Percentiles rank a stretch among this genome's conserved stretches.
These are phyloP conservation scores for Pseudomyrmex sp. DNA, from an alignment of 1,140 invertebrate species.

Conservation along the genomic window DNA sequence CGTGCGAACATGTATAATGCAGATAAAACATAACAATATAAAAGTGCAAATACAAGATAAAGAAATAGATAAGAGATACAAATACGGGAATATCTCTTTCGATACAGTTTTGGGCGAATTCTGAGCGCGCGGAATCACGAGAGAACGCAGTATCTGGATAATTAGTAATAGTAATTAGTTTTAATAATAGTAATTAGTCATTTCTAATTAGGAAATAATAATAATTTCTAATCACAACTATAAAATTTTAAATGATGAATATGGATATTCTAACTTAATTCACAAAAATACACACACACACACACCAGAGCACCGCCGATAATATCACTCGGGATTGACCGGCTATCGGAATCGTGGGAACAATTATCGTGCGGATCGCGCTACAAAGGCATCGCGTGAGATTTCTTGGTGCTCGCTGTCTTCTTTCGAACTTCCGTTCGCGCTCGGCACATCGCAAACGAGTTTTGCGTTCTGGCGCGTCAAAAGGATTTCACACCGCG, in stretches of 20 bases:
- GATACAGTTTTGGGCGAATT: background rate
- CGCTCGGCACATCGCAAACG: constrained; percentile 30
- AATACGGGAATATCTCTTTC: background rate
- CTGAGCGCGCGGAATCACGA: too few relatives aligned
- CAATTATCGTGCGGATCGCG: constrained; percentile 23
- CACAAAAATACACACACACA: too few relatives aligned
- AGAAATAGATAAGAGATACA: constrained; percentile 38
- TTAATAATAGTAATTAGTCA: too few relatives aligned
- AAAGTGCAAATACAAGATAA: constrained; percentile 36
- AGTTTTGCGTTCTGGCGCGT: constrained; percentile 39
- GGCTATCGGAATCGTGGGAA: constrained; percentile 39
- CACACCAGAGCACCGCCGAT: background rate
- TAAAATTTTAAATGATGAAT: too few relatives aligned
- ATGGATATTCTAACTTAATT: too few relatives aligned
- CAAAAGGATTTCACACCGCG: constrained; percentile 52
- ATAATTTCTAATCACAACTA: too few relatives aligned
- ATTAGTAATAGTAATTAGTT: too few relatives aligned
- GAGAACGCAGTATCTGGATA: too few relatives aligned
- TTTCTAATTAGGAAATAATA: too few relatives aligned
- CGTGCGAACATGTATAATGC: background rate
- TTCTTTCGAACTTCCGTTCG: constrained; percentile 51
- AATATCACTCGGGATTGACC: constrained; percentile 7
- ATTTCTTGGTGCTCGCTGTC: constrained; percentile 12
- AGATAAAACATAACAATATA: constrained; percentile 8
- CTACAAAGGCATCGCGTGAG: constrained; percentile 48